Evolutionary conservation across 35 echinoderm and acorn worm genomes (phyloP), one percentile per base, ranked within the genome.

Genomic region (Ophioderma brevispina): DNA sequence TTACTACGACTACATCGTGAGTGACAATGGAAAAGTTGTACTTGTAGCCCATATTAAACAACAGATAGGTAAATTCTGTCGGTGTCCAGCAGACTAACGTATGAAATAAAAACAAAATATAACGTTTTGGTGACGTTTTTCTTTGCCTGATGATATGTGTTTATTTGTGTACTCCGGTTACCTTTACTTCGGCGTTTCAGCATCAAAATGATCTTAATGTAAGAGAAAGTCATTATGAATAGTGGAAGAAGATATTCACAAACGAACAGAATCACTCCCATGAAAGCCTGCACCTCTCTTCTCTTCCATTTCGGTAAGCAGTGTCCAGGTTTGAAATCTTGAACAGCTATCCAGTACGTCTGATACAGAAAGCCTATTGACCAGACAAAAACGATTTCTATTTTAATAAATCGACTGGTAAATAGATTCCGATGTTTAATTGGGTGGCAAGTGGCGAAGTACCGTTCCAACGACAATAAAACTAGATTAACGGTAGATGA

Each of bases 71-170:
- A 21, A 97, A 78, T 55, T 97, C 92, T 6, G 92, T 94, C 5
- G 92, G 89, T 1, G 92, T 91, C 95, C 95, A 97, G 36, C 95
- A 97, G 13, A 97, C 83, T 1, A 52, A 94, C 86, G 89, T 88
- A 97, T 64, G 92, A 91, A 49, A 97, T 21, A 19, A 94, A 97
- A 0, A 97, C 95, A 17, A 97, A 79, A 76, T 84, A 94, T 19
- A 94, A 38, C 2, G 95, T 97, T 32, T 81, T 97, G 17, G 95
- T 97, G 1, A 97, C 95, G 86, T 97, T 97, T 32, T 85, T 90
- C 56, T 97, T 97, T 0, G 95, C 95, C 25, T 88, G 33, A 31
- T 93, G 90, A 37, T 93, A 96, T 17, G 92, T 87, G 75, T 90
- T 94, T 0, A 86, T 80, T 4, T 52, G 55, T 0, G 85, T 77